Base-by-base conservation (phyloP, 1,140 invertebrate genomes). In the Nephila pilipes region DNA sequence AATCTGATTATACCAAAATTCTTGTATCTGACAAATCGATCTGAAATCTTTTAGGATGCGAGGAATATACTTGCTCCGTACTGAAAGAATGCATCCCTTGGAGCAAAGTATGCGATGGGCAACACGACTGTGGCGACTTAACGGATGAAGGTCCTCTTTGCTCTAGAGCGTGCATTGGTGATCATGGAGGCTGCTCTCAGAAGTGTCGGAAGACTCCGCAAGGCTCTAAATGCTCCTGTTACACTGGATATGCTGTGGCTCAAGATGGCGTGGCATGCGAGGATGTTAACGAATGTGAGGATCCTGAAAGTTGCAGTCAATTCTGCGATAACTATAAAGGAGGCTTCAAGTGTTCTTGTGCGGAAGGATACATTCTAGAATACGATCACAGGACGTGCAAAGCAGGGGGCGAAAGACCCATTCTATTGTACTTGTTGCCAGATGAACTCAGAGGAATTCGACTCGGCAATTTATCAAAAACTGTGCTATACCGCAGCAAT, bases 131-230 rank as follows among this genome's bases (percentile, higher is more conserved):
- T 36, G 38, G 4, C 0, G 94, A 94, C 63, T 55, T 65, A 6
- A 81, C 87, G 14, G 94, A 94, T 46, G 94, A 94, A 79, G 46
- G 93, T 1, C 29, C 18, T 5, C 22, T 58, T 0, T 93, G 92
- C n/a, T 10, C 32, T 0, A 65, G 99, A 96, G 97, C 98, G 0
- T 99, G 99, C 95, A 96, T 97, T 3, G 97, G 98, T 1, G 98
- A 97, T 94, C 99, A 99, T 95, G 99, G 99, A 1, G 99, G 99
- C 0, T 99, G 99, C 95, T 97, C 98, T 1, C 98, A 99, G 85
- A 98, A 97, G 94, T 99, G 99, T 95, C 98, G 98, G 95, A 98
- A 98, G 0, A 97, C 97, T 22, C 96, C 97, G 0, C 97, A 98
- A 94, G 97, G 97, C 83, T 97, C 97, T 12, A 97, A 99, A 95